Base-by-base conservation (phyloP, 2,797 vertebrate genomes). In the Vireo griseus region DNA sequence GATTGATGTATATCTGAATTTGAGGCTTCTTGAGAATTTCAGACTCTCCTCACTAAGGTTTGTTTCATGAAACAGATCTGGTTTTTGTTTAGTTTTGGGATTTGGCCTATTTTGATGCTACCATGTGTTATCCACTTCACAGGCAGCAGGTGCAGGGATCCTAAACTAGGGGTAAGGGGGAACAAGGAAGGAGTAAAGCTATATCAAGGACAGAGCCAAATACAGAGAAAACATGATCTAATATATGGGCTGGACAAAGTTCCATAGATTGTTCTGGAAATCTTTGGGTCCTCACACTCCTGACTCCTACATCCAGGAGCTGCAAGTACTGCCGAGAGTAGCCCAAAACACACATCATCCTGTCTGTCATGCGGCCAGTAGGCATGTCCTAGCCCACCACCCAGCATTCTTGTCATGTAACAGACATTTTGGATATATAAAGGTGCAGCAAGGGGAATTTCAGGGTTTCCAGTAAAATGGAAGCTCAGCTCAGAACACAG, bases 401-500 rank as follows among this genome's bases (percentile, higher is more conserved):
- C 25, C 55, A 62, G 6, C 13, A 18, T 37, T 90, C 29, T 40
- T 78, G 21, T n/a, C 3, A 40, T 4, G 3, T 2, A 2, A 35
- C 14, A 39, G 29, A 50, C 1, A 7, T 54, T 57, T 65, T 68
- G 58, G 14, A 15, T 13, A 15, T 28, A 29, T 0, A 3, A 13
- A 58, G 7, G 3, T 58, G 31, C 13, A 71, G 37, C n/a, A 62
- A 59, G 37, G 6, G 24, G 50, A 72, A 82, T 78, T 84, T 81
- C 45, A 48, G 37, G 4, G 15, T 55, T 19, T 31, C 9, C 66
- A 29, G 17, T 66, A 51, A 86, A 83, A 51, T 3, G 22, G 16
- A 79, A 13, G 5, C 47, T 47, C 0, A 1, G 4, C 7, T 71
- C 5, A 16, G n/a, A 25, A 22, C 16, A 28, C 0, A 1, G 9